A percentile compares a stretch with the other conserved stretches of the same genome.
Conservation (phyloP, 2,113 vertebrate genomes). For the Tauraco erythrolophus region DNA sequence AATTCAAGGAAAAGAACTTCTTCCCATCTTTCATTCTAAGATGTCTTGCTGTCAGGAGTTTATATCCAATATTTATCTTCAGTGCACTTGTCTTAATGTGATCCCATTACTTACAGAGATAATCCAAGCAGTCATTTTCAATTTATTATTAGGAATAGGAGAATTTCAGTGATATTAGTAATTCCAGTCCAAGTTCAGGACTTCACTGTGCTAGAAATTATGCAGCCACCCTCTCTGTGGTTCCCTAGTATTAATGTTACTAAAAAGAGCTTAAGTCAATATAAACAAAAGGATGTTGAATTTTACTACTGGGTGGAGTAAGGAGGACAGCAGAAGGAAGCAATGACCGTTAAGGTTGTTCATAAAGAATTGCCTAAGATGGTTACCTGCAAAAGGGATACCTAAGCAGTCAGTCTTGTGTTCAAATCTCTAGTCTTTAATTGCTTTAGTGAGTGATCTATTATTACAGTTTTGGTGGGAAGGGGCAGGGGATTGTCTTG, state of each 20-base stretch:
- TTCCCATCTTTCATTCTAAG: slow-evolving; percentile 8
- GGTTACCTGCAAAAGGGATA: too few species aligned
- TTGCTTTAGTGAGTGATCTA: too few species aligned
- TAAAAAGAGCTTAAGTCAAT: neutral
- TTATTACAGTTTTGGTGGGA: too few species aligned
- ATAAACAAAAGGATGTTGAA: neutral
- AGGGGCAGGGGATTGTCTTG: too few species aligned
- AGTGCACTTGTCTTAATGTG: slow-evolving; percentile 48
- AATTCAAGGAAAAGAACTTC: neutral
- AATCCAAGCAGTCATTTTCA: slow-evolving; percentile 37
- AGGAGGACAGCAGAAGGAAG: neutral
- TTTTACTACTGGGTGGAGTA: neutral
- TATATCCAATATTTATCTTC: slow-evolving; percentile 60
- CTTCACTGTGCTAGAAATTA: neutral
- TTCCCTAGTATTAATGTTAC: neutral
- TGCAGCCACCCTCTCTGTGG: neutral
- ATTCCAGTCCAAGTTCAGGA: neutral
- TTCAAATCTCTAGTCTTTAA: too few species aligned
- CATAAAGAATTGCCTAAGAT: too few species aligned
- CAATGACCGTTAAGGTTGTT: neutral
- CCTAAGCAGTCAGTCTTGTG: too few species aligned
- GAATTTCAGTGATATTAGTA: slow-evolving; percentile 4
- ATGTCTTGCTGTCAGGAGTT: slow-evolving; percentile 45
- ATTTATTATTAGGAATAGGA: slow-evolving; percentile 41
- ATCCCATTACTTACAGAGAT: slow-evolving; percentile 53